Percentiles rank a stretch among this genome's conserved stretches.
phyloP scores from a whole-genome alignment of 1,140 invertebrate genomes.

The Temnothorax longispinosus region DNA sequence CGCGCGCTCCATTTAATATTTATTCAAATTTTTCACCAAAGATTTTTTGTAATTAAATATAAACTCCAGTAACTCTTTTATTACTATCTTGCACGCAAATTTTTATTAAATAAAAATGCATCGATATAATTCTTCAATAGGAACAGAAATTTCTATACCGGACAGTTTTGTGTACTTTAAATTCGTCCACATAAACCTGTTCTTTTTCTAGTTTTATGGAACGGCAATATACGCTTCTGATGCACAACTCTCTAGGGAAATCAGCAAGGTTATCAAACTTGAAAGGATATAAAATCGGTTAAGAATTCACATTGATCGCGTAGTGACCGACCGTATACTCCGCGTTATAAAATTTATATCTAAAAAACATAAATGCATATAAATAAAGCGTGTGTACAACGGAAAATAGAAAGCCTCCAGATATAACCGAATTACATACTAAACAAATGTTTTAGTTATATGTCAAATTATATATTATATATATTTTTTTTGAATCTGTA shows the following conservation, averaged over 20 bases:
- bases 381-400: slow-evolving; percentile 4
- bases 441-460: neutral
- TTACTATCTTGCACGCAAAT: neutral
- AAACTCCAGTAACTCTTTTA: neutral
- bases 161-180: neutral
- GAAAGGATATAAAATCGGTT: slow-evolving; percentile 29
- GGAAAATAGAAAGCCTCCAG: neutral
- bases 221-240: slow-evolving; percentile 25
- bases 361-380: slow-evolving; percentile 9
- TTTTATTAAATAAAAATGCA: neutral
- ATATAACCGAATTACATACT: neutral
- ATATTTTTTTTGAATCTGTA: too few relatives aligned
- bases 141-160: neutral
- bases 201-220: neutral
- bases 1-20: neutral
- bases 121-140: neutral
- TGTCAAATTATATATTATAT: neutral
- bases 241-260: slow-evolving; percentile 48
- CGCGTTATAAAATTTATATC: neutral
- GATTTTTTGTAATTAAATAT: neutral
- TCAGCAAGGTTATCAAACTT: slow-evolving; percentile 49
- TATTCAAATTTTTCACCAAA: neutral
- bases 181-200: neutral
- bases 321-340: neutral
- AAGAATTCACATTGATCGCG: slow-evolving; percentile 19